phyloP scores from a whole-genome alignment of 2,888 invertebrate genomes.

The Drosophila neonasuta region DNA sequence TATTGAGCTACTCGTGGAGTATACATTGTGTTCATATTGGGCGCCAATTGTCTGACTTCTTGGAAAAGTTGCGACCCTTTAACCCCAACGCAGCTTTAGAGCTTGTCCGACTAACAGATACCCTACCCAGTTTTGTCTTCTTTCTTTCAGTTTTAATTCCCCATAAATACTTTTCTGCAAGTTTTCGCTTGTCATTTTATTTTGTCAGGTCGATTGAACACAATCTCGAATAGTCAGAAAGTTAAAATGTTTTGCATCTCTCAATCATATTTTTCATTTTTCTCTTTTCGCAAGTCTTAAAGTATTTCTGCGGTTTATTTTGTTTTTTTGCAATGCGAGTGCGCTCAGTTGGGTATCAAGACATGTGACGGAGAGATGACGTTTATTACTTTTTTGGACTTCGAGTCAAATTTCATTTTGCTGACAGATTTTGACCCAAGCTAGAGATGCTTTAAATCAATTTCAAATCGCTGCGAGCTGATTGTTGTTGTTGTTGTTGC shows the following conservation, averaged over 20 bases:
- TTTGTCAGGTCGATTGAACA: not conserved
- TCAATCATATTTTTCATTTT: not conserved
- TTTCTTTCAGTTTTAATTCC: not conserved
- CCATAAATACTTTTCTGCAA: not conserved
- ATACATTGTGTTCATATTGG: not conserved
- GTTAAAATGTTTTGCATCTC: not conserved
- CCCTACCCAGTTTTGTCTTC: not conserved
- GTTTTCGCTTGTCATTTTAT: not conserved
- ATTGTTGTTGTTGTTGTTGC: too few relatives aligned
- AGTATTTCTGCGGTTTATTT: not conserved
- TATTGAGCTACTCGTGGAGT: too few relatives aligned
- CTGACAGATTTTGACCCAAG: too few relatives aligned
- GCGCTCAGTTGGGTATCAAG: not conserved
- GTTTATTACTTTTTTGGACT: not conserved
- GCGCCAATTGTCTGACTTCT: not conserved
- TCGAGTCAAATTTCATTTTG: not conserved
- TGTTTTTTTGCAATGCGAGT: not conserved
- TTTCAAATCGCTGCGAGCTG: constrained; percentile 6
- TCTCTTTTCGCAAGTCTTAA: not conserved
- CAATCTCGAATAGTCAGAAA: not conserved
- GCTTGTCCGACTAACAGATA: too few relatives aligned
- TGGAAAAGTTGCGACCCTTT: not conserved
- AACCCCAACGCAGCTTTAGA: not conserved
- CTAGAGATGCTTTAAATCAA: constrained; percentile 25
- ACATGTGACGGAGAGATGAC: not conserved